phyloP scores from a whole-genome alignment of 2,113 vertebrate species.

The Gnathonemus echidnorhynchus region DNA sequence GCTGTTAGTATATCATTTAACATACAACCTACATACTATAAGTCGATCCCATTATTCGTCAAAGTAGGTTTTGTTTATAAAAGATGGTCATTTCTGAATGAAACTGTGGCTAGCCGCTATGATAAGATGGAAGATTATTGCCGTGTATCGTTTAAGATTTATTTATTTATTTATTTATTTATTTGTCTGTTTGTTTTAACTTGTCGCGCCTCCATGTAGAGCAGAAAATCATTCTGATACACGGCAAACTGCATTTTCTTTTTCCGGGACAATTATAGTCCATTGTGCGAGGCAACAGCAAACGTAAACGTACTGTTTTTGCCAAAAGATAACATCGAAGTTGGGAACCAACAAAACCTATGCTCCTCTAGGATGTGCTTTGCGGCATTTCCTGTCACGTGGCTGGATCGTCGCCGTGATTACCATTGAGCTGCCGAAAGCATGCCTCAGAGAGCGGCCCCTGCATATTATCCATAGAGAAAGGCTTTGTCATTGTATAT shows the following conservation, averaged over 20 bases:
- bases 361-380: background rate
- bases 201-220: background rate
- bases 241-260: background rate
- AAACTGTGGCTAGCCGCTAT: background rate
- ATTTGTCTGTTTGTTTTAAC: background rate
- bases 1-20: background rate
- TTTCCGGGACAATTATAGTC: background rate
- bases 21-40: background rate
- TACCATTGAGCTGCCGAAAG: background rate
- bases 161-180: background rate
- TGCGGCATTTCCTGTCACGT: background rate
- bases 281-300: background rate
- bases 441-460: background rate
- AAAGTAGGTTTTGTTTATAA: background rate
- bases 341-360: background rate
- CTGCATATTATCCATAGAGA: background rate
- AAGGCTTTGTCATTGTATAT: background rate
- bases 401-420: background rate
- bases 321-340: background rate
- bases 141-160: background rate
- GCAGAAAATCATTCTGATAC: background rate
- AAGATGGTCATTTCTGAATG: background rate
- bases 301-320: background rate
- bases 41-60: background rate
- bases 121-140: background rate